These are phyloP conservation scores for Todiramphus saurophagus DNA, from an alignment of 2,113 vertebrate genomes.

Conservation along the genomic window DNA sequence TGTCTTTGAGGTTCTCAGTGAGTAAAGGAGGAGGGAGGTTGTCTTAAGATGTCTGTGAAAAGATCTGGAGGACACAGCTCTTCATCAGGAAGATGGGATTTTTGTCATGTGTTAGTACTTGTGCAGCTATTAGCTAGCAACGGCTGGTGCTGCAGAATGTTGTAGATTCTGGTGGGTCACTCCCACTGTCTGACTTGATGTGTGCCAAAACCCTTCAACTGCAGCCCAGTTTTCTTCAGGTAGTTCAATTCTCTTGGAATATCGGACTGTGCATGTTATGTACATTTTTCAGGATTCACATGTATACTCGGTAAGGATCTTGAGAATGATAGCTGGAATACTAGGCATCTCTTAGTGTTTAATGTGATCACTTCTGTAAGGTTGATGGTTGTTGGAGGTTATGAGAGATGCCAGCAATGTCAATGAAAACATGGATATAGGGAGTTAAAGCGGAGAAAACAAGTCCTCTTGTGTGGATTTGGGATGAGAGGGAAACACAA, in stretches of 20 bases:
- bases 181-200: background rate
- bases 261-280: background rate
- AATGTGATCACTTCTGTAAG: background rate
- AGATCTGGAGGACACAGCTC: background rate
- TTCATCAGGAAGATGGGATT: background rate
- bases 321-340: background rate
- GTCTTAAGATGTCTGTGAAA: background rate
- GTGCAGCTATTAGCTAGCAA: background rate
- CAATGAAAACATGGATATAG: background rate
- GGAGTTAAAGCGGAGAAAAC: background rate
- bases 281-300: background rate
- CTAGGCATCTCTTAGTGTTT: background rate
- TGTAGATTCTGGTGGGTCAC: background rate
- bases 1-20: background rate
- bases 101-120: background rate
- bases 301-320: background rate
- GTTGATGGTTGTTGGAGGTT: background rate
- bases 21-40: background rate
- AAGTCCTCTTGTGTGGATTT: background rate
- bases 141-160: background rate
- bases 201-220: background rate
- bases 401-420: background rate
- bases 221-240: background rate
- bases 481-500: background rate
- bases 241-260: background rate